These are phyloP conservation scores for Cephus spinipes DNA, from an alignment of 2,888 invertebrate species.

Conservation along the genomic window DNA sequence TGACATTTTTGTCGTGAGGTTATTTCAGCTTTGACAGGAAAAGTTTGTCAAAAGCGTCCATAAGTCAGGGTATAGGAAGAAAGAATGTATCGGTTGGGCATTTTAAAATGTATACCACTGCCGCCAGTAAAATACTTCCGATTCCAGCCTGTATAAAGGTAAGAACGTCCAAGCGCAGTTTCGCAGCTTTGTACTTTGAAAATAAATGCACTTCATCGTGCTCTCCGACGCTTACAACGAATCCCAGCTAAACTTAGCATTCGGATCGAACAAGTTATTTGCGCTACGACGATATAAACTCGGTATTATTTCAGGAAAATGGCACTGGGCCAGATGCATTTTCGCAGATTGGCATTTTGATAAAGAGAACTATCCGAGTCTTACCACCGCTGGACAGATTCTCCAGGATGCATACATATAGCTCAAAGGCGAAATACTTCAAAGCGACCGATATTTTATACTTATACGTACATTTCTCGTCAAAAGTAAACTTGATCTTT, in stretches of 20 bases:
- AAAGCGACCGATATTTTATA: not conserved
- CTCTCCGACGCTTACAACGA: slow-evolving; percentile 15
- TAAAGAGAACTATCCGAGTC: slow-evolving; percentile 23
- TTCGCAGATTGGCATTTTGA: slow-evolving; percentile 44
- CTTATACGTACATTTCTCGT: no score
- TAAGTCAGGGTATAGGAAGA: not conserved
- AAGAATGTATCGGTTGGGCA: not conserved
- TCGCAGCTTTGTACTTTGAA: not conserved
- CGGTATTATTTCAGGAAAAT: slow-evolving; percentile 43
- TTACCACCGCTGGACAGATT: not conserved
- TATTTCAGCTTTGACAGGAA: not conserved
- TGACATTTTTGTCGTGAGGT: not conserved
- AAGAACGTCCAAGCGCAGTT: not conserved
- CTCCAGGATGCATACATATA: not conserved
- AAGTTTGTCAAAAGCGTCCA: not conserved
- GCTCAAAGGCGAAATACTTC: not conserved
- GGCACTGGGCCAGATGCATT: slow-evolving; percentile 37
- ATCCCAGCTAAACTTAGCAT: not conserved
- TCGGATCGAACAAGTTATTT: not conserved
- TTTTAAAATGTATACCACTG: not conserved
- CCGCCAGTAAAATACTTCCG: not conserved
- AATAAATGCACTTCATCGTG: not conserved
- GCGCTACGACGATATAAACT: slow-evolving; percentile 21
- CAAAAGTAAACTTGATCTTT: no score
- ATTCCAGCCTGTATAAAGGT: not conserved